phyloP scores from a whole-genome alignment of 2,113 vertebrate genomes.

The Leucopsar rothschildi region DNA sequence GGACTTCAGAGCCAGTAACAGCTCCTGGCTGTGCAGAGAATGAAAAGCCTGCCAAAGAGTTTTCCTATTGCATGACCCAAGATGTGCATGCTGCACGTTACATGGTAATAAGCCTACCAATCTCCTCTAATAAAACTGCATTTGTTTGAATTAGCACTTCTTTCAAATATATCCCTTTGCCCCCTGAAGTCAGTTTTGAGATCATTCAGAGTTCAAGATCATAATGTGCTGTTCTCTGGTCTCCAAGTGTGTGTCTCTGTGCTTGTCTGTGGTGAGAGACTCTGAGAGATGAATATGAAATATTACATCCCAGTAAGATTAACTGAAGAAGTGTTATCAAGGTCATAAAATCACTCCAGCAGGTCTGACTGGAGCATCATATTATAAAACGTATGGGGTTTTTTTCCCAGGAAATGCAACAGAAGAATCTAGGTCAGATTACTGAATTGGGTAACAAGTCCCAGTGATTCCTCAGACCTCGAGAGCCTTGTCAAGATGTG shows the following conservation, averaged over 20 bases:
- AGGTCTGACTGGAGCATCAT: background rate
- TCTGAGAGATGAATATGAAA: background rate
- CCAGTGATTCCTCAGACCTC: background rate
- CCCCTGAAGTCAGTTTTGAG: background rate
- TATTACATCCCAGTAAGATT: background rate
- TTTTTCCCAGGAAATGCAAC: background rate
- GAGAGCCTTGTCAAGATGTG: background rate
- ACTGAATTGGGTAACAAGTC: background rate
- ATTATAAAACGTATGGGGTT: background rate
- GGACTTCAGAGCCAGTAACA: background rate
- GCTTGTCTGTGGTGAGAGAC: background rate
- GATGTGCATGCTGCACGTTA: fast-evolving
- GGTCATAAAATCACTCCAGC: background rate
- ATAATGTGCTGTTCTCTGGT: background rate
- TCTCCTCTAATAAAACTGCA: background rate
- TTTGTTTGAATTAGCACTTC: background rate
- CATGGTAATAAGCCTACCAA: background rate
- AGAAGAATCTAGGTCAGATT: conserved; percentile 14
- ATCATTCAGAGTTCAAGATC: background rate
- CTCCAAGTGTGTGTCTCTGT: background rate
- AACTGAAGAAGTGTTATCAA: background rate
- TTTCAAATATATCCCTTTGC: background rate
- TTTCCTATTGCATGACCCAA: background rate
- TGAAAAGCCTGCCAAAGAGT: background rate
- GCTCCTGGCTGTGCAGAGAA: background rate